Conservation (phyloP, 2,113 vertebrate genomes). For the Lagopus leucura region DNA sequence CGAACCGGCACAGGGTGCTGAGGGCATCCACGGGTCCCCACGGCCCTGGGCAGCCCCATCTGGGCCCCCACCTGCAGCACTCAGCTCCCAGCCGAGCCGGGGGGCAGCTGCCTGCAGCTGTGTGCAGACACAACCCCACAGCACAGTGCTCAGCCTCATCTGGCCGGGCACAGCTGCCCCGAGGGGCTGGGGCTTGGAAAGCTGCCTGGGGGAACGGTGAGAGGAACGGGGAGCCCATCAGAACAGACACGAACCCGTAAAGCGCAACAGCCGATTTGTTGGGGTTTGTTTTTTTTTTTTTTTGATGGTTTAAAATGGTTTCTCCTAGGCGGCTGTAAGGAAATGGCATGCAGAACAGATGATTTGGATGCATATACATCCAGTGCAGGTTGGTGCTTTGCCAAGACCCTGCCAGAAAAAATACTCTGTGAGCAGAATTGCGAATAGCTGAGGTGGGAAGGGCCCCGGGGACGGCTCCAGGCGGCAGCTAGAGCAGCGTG, state of each 20-base stretch:
- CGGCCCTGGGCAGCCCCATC: background rate
- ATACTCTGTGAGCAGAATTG: background rate
- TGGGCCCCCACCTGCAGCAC: background rate
- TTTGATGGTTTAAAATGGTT: background rate
- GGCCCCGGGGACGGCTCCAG: background rate
- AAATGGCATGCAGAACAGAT: background rate
- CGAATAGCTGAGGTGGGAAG: background rate
- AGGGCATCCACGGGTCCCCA: background rate
- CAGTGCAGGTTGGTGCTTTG: background rate
- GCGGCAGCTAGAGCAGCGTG: background rate
- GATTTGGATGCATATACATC: background rate
- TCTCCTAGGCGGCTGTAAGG: background rate
- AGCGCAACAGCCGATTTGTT: background rate
- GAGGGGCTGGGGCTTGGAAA: background rate
- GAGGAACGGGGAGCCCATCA: background rate
- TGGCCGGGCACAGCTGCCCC: background rate
- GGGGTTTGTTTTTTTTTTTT: background rate
- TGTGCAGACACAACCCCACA: rapidly evolving
- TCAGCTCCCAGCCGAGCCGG: rapidly evolving
- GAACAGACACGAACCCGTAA: background rate
- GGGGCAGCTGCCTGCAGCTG: rapidly evolving
- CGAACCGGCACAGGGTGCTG: background rate
- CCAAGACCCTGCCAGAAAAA: background rate
- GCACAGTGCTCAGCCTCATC: background rate
- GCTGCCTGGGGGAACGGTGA: background rate